Base-by-base conservation (phyloP, 2,888 invertebrate genomes). In the Agrotis ipsilon region DNA sequence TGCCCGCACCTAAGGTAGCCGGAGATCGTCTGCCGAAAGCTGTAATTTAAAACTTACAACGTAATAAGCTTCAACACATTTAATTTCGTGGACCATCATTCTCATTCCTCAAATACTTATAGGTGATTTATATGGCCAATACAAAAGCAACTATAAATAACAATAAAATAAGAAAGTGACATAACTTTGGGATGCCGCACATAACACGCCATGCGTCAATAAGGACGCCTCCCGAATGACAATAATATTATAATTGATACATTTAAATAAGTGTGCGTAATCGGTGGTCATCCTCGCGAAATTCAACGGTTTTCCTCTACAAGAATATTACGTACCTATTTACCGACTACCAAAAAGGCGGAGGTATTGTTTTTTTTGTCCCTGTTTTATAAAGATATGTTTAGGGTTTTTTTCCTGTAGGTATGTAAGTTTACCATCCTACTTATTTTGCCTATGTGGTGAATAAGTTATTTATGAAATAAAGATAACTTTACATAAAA, bases 161-260 rank as follows among this genome's bases (percentile, higher is more conserved):
- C 39, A 48, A 48, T 18, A 14, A 2, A 55, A 57, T 24, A 73
- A 57, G 80, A 79, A 79, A 75, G 80, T 52, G 46, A 48, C 11
- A 14, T 14, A 14, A 14, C 5, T 43, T 43, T 45, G 1, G 46
- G 21, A 73, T 60, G 74, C 51, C 54, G n/a, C 52, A 14, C 59
- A 60, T 21, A 27, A 0, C 39, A 57, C 52, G 0, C 0, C 27
- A 48, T 65, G 57, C 75, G 80, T 64, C 75, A 79, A 57, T 13
- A 32, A 3, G 19, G 5, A 57, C 48, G 19, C 13, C 21, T 39
- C 1, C 24, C 18, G 80, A 80, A 75, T 75, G 14, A 57, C 55
- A 79, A 75, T 46, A 24, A 60, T 48, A 75, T 73, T 80, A 45
- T 61, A 73, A 75, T 64, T 73, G 18, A 16, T 2, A 18, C 4